These are phyloP conservation scores for Meda fulgida DNA, from an alignment of 2,797 vertebrate species.

Conservation along the genomic window DNA sequence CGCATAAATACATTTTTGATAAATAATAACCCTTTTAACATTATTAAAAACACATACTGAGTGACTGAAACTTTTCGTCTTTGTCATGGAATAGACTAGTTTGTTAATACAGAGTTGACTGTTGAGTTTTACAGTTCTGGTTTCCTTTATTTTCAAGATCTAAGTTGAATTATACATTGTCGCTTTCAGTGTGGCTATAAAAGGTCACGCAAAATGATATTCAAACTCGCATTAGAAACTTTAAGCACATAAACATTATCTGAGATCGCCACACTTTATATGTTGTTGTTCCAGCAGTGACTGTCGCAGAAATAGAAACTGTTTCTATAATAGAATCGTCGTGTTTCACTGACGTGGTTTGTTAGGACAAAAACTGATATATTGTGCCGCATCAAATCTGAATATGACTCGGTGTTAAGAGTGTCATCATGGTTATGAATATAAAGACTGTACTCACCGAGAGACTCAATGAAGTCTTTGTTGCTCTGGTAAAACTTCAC, in stretches of 20 bases:
- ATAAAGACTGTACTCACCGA: conserved; percentile 85
- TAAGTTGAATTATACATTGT: not conserved
- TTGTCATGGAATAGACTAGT: not conserved
- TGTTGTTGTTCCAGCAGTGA: not conserved
- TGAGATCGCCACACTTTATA: not conserved
- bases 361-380: not conserved
- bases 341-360: fast-evolving
- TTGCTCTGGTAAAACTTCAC: conserved; percentile 98
- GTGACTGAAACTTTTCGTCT: not conserved
- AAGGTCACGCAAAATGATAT: not conserved
- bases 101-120: not conserved
- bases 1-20: too few species aligned
- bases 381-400: fast-evolving
- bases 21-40: not conserved
- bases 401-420: not conserved
- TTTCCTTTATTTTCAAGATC: too few species aligned
- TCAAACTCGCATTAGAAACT: not conserved
- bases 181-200: not conserved
- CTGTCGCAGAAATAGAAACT: not conserved
- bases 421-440: not conserved
- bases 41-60: not conserved
- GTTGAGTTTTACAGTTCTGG: too few species aligned
- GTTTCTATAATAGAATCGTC: not conserved
- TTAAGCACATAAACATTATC: not conserved
- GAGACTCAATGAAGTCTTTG: conserved; percentile 99